Conservation (phyloP, 2,797 vertebrate species). For the Sus cebifrons region DNA sequence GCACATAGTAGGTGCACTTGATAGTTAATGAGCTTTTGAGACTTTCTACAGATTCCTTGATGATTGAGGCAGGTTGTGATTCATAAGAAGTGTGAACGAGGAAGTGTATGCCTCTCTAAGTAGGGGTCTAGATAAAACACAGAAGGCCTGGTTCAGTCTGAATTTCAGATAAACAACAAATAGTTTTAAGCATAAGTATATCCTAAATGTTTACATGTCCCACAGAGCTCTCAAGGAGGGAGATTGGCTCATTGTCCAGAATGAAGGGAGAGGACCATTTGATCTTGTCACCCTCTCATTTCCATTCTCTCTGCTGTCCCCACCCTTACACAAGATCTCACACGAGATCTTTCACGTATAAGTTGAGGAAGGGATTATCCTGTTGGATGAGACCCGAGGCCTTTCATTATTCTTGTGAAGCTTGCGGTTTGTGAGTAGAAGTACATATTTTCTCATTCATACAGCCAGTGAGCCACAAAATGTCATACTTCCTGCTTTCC, state of each 20-base stretch:
- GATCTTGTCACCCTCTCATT: background rate
- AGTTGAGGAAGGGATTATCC: background rate
- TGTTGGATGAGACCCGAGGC: background rate
- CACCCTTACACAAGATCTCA: background rate
- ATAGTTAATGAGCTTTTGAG: background rate
- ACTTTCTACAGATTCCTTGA: background rate
- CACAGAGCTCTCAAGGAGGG: background rate
- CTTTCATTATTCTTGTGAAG: background rate
- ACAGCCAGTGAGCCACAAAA: background rate
- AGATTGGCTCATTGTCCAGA: background rate
- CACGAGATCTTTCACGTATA: background rate
- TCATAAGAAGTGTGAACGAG: background rate
- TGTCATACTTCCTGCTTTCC: background rate
- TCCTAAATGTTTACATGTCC: background rate
- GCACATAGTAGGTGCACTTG: background rate
- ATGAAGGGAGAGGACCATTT: background rate
- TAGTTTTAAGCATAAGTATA: background rate
- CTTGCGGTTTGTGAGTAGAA: background rate
- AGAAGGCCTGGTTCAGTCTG: background rate
- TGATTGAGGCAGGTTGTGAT: background rate
- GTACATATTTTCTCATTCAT: background rate
- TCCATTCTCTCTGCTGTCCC: background rate
- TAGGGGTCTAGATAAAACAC: background rate
- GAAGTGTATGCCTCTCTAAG: background rate
- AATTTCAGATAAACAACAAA: conserved; percentile 15